Evolutionary conservation across 2,797 vertebrate genomes (phyloP).

Genomic region (Periophthalmus magnuspinnatus): DNA sequence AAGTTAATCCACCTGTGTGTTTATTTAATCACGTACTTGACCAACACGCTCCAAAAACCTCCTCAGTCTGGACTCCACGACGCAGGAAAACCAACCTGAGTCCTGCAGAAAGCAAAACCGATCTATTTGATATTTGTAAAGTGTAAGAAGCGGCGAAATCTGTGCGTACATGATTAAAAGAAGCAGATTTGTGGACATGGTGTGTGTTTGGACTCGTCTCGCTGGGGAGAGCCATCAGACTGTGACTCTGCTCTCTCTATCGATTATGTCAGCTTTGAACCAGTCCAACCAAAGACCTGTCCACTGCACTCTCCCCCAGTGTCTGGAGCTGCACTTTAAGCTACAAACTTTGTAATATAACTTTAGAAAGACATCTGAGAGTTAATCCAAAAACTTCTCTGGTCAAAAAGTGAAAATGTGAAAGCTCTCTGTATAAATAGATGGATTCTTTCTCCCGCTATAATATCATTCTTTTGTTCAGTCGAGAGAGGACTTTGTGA

Average conservation of each 20-base stretch:
- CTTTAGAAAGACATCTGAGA: background rate
- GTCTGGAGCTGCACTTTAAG: conserved; percentile 39
- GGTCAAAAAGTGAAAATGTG: background rate
- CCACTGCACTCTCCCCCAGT: conserved; percentile 18
- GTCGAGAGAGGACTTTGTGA: background rate
- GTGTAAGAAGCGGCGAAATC: conserved; percentile 8
- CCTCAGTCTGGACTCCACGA: conserved; percentile 37
- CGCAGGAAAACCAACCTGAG: background rate
- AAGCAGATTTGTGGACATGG: conserved; percentile 33
- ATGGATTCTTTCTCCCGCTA: background rate
- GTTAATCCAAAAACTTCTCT: background rate
- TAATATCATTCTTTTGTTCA: background rate
- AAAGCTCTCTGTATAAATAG: background rate
- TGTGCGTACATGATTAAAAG: conserved; percentile 35
- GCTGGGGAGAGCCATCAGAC: conserved; percentile 34
- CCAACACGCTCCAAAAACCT: conserved; percentile 35
- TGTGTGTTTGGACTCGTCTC: conserved; percentile 42
- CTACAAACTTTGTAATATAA: conserved; percentile 18
- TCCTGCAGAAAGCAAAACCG: conserved; percentile 23
- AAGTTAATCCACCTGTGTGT: conserved; percentile 27
- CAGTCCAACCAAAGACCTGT: conserved; percentile 34
- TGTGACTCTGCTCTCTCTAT: conserved; percentile 56
- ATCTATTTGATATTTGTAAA: conserved; percentile 25
- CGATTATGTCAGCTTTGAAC: conserved; percentile 55
- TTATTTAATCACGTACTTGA: conserved; percentile 50